Evolutionary conservation across 2,888 invertebrate genomes (phyloP).

Genomic region (Tyria jacobaeae): DNA sequence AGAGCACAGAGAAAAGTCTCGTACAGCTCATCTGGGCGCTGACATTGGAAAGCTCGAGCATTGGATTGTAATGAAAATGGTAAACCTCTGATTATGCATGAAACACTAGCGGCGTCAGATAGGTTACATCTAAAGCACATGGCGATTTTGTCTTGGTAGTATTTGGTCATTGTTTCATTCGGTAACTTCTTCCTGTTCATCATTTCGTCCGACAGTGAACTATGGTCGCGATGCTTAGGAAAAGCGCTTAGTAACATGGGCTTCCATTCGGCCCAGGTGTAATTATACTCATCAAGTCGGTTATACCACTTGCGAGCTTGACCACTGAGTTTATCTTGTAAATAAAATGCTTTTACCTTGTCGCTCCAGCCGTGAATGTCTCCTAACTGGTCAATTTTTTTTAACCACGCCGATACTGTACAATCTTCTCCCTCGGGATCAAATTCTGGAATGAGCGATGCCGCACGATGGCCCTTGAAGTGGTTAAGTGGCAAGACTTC

Average conservation of each 20-base stretch:
- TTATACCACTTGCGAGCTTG: constrained; percentile 46
- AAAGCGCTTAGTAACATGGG: constrained; percentile 43
- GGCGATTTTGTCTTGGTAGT: constrained; percentile 52
- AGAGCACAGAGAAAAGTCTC: not conserved
- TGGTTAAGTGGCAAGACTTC: not conserved
- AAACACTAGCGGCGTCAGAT: constrained; percentile 9
- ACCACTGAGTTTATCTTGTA: constrained; percentile 46
- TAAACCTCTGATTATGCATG: constrained; percentile 41
- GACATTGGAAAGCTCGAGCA: not conserved
- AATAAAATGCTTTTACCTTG: constrained; percentile 34
- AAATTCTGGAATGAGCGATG: constrained; percentile 11
- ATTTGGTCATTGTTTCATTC: constrained; percentile 51
- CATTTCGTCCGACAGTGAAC: not conserved
- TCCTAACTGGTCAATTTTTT: constrained; percentile 19
- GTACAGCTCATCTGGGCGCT: not conserved
- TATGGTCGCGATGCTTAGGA: constrained; percentile 44
- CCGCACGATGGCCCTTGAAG: not conserved
- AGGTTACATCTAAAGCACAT: constrained; percentile 50
- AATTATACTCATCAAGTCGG: constrained; percentile 45
- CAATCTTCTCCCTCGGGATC: constrained; percentile 22
- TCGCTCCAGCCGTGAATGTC: constrained; percentile 37
- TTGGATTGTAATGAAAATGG: constrained; percentile 42
- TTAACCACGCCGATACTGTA: constrained; percentile 1
- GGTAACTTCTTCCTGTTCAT: constrained; percentile 12
- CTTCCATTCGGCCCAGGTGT: constrained; percentile 50